Base-by-base conservation (phyloP, 1,140 invertebrate genomes). In the Magallana ariakensis region DNA sequence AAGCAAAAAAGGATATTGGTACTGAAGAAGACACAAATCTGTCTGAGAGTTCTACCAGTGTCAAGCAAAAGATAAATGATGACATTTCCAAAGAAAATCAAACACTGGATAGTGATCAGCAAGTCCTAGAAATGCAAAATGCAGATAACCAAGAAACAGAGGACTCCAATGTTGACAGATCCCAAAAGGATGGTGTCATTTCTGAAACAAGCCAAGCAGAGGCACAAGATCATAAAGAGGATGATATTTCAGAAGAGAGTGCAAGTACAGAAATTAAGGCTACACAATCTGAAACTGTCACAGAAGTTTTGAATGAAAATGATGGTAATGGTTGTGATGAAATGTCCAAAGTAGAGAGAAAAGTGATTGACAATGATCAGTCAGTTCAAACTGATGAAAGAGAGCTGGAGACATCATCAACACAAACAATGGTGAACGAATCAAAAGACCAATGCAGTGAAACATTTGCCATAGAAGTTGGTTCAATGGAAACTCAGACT, bases 371-470 rank as follows among this genome's bases (percentile, higher is more conserved):
- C 66, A 75, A 75, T 75, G 66, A 75, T 75, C 19, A 75, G 22
- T 22, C 66, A 26, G 66, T 75, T 13, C 66, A 75, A 75, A 75
- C 66, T 26, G 66, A 26, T 5, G 66, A 75, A 10, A 75, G 33
- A 75, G 22, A 33, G 22, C 22, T 75, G 66, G 66, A 75, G 9
- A 26, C 66, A 2, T 26, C 66, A 13, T 75, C 66, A 3, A 75
- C 66, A 75, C 66, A 75, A 33, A 75, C 66, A 26, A 9, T 75
- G 6, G 10, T 26, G 13, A 75, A 33, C 9, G 66, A 75, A 75
- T 75, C 66, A 2, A 19, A 75, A 75, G 66, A 75, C 10, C 66
- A 75, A 26, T 33, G 66, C 66, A 75, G 66, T 75, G 66, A 75
- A 75, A 75, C 66, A 19, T 13, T 13, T 26, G 13, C 66, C 9